A percentile compares a stretch with the other conserved stretches of the same genome.
phyloP scores from a whole-genome alignment of 2,113 vertebrate genomes.

The Dasyprocta punctata region DNA sequence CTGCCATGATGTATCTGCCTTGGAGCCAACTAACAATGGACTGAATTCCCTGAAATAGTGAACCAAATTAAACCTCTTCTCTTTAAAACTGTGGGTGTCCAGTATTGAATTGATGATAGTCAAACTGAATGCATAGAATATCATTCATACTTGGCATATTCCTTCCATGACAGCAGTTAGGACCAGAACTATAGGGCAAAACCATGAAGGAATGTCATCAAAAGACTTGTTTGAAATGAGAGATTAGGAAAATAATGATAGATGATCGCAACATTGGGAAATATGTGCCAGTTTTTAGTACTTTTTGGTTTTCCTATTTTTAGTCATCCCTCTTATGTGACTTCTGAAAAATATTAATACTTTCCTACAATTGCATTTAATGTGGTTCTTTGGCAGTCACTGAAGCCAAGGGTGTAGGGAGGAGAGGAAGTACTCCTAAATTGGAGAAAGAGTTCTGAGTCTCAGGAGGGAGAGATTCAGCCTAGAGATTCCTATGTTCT shows the following conservation, averaged over 20 bases:
- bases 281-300: background rate
- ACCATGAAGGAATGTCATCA: background rate
- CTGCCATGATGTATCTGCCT: background rate
- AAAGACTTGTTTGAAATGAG: background rate
- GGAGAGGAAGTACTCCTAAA: background rate
- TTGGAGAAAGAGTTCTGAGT: background rate
- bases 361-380: background rate
- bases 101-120: background rate
- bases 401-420: background rate
- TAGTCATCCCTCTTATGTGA: background rate
- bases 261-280: background rate
- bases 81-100: no score
- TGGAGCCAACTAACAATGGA: background rate
- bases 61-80: no score
- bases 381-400: background rate
- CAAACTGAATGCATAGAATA: background rate
- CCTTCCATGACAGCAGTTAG: background rate
- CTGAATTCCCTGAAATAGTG: no score
- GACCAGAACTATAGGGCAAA: background rate
- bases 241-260: background rate
- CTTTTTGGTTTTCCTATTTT: background rate
- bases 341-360: slow-evolving; percentile 22
- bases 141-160: background rate
- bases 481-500: background rate
- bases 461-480: background rate